Base-by-base conservation (phyloP, 2,113 vertebrate species). In the Atherinomorus stipes region DNA sequence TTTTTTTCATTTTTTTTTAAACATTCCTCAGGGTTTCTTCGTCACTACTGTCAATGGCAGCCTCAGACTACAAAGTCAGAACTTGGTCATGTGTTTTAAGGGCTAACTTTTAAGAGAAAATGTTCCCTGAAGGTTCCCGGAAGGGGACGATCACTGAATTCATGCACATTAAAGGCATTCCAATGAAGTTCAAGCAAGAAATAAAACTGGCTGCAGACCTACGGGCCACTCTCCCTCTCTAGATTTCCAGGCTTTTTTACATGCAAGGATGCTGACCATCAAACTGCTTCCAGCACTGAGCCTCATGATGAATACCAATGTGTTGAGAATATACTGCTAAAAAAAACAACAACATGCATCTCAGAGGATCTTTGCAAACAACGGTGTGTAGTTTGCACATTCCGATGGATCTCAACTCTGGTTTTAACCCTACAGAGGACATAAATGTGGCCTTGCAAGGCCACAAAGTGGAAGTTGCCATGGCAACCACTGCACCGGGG, bases 161-260 rank as follows among this genome's bases (percentile, higher is more conserved):
- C 53, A 49, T 34, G 67, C 72, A 78, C 69, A 86, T 78, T 50
- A 68, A 78, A 74, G 70, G 63, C 78, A 81, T 90, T 76, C 74
- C 63, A 61, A 10, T 44, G 16, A 83, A 50, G 61, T 76, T 88
- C 23, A 66, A 78, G 65, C 2, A 40, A 68, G 66, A 74, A 74
- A 53, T 25, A 12, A 71, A 61, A 52, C 42, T 76, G 71, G 19
- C 68, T 51, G 47, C 40, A 22, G 58, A 85, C 69, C 78, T 60
- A 44, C 50, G 47, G 67, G 64, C 73, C 21, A 18, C 44, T 68
- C 45, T 40, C 66, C 57, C 57, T 45, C 37, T 58, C 71, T 12
- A 11, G 23, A 28, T 47, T 76, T 81, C 45, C 7, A 22, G 60
- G 66, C 74, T 74, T 69, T 74, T 90, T 89, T 78, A 84, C 84